Conservation (phyloP, 1,140 invertebrate genomes). For the Sinella curviseta region DNA sequence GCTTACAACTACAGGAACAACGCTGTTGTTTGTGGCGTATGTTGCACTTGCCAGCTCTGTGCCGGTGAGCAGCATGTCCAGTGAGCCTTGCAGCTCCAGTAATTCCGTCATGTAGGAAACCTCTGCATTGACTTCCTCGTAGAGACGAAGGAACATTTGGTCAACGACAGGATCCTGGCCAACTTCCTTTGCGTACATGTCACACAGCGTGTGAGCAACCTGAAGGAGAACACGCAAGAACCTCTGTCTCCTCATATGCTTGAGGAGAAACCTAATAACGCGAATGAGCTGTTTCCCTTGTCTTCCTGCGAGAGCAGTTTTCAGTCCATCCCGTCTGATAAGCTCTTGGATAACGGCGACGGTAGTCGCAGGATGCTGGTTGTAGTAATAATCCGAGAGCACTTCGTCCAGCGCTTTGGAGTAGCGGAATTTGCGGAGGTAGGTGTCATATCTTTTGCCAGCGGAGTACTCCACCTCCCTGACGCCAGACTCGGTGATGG, state of each 20-base stretch:
- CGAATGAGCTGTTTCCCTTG: constrained; percentile 65
- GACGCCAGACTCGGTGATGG: constrained; percentile 41
- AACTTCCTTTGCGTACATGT: constrained; percentile 56
- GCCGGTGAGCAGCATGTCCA: constrained; percentile 65
- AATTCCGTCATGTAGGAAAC: constrained; percentile 58
- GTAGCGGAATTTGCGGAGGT: constrained; percentile 78
- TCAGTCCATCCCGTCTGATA: constrained; percentile 70
- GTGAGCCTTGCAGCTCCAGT: constrained; percentile 63
- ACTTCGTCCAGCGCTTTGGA: constrained; percentile 76
- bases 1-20: background rate
- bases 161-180: constrained; percentile 59
- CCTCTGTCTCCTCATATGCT: constrained; percentile 70
- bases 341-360: constrained; percentile 81
- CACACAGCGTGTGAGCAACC: constrained; percentile 71
- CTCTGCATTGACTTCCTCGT: constrained; percentile 66
- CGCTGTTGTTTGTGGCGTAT: background rate
- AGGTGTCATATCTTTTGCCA: constrained; percentile 62
- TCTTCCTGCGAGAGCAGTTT: constrained; percentile 69
- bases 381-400: constrained; percentile 62
- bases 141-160: constrained; percentile 63
- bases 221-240: constrained; percentile 73
- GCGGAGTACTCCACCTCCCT: constrained; percentile 35
- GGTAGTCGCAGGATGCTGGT: constrained; percentile 72
- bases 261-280: constrained; percentile 75
- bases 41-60: constrained; percentile 27